Base-by-base conservation (phyloP, 2,113 vertebrate species). In the Rhagologus leucostigma region DNA sequence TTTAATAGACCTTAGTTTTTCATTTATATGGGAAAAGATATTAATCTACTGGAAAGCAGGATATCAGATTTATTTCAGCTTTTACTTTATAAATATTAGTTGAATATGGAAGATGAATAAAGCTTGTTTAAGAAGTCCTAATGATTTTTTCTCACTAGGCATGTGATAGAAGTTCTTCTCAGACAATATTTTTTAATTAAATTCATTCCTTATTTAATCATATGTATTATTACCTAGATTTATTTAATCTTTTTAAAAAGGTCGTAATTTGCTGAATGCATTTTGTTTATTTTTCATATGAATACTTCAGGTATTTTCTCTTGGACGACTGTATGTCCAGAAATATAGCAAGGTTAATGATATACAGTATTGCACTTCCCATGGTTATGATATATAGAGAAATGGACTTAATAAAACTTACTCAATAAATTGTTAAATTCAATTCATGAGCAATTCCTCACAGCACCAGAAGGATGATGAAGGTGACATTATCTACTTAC, bases 231-330 rank as follows among this genome's bases (percentile, higher is more conserved):
- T 89, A 56, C 18, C 13, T 86, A 44, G 46, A 41, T 44, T 2
- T 15, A 33, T 63, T 50, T 50, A 4, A 11, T 37, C 16, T 39
- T 55, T 75, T 60, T 6, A 0, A 6, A 39, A 60, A 68, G 0
- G 2, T 20, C 6, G 19, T 46, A 1, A 11, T 52, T 71, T 86
- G 4, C 49, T 60, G 4, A 3, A 35, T 26, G 1, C 2, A 19
- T 26, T 63, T 7, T 5, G 2, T 46, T 60, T 56, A 60, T 69
- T 77, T 86, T 64, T 84, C 8, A 11, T 37, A 6, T 60, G 42
- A 71, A 56, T 37, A 27, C 14, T 52, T 68, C 53, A 68, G 10
- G 4, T 62, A 11, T 33, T 73, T 82, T 42, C 15, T 74, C n/a
- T 53, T 6, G 1, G 16, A 11, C 5, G 21, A 30, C 26, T 46